Conservation (phyloP, 2,888 invertebrate genomes). For the Andrena praecox region DNA sequence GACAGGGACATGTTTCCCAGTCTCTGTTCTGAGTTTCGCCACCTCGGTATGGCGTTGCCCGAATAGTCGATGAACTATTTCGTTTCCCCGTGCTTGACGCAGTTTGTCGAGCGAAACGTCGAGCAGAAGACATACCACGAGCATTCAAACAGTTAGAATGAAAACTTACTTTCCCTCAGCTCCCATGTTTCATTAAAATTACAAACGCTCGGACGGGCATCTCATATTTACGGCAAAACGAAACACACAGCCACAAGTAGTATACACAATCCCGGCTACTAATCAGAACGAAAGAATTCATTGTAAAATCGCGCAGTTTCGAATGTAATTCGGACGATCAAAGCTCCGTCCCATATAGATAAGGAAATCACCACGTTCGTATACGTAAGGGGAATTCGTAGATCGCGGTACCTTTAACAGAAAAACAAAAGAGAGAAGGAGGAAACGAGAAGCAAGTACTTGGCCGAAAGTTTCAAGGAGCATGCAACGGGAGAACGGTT, state of each 20-base stretch:
- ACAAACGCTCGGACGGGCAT: not conserved
- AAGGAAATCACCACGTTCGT: not conserved
- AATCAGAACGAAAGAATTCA: constrained; percentile 3
- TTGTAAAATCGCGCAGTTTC: not conserved
- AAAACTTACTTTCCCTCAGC: constrained; percentile 11
- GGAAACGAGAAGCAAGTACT: not conserved
- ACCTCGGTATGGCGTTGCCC: constrained; percentile 56
- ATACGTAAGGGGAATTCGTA: constrained; percentile 7
- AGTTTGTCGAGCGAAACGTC: constrained; percentile 33
- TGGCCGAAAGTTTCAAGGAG: constrained; percentile 29
- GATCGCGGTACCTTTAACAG: not conserved
- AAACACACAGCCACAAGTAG: too few relatives aligned
- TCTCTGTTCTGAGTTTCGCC: constrained; percentile 42
- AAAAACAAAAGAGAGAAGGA: not conserved
- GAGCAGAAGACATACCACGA: constrained; percentile 5
- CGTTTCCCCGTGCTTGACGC: constrained; percentile 54
- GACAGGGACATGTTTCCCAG: constrained; percentile 50
- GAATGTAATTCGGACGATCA: not conserved
- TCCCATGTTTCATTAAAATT: not conserved
- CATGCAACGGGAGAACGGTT: constrained; percentile 22
- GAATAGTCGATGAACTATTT: constrained; percentile 75
- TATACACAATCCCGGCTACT: not conserved
- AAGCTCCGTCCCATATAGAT: constrained; percentile 3
- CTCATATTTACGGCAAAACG: too few relatives aligned
- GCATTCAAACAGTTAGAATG: not conserved